Conservation (phyloP, 2,113 vertebrate genomes). For the Pogona vitticeps region DNA sequence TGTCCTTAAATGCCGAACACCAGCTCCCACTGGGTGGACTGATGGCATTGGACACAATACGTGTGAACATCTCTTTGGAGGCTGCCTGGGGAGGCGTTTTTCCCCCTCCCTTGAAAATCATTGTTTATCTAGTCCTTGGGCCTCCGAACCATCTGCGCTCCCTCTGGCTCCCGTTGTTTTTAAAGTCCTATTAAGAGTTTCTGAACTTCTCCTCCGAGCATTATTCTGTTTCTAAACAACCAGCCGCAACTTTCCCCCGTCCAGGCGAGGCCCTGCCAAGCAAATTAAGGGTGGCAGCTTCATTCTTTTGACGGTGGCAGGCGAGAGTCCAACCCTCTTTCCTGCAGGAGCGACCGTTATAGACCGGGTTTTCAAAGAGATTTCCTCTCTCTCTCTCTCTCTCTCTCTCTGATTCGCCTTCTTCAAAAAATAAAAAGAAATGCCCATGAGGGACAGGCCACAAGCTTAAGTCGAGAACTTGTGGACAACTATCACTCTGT, state of each 20-base stretch:
- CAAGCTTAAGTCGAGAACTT: constrained; percentile 13
- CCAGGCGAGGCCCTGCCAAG: constrained; percentile 19
- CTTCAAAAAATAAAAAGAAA: constrained; percentile 12
- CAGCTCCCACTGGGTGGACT: constrained; percentile 74
- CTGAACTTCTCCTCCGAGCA: constrained; percentile 76
- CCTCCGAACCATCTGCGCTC: constrained; percentile 80
- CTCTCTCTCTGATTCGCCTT: neutral
- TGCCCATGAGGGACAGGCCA: neutral
- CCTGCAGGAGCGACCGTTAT: constrained; percentile 59
- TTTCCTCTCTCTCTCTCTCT: neutral
- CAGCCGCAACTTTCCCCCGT: constrained; percentile 67
- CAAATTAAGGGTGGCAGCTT: constrained; percentile 75
- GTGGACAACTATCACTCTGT: neutral
- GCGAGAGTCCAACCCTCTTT: constrained; percentile 62
- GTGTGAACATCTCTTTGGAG: constrained; percentile 71
- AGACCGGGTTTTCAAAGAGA: constrained; percentile 49
- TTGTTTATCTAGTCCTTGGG: constrained; percentile 73
- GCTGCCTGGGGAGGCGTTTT: constrained; percentile 69
- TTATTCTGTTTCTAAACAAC: constrained; percentile 81
- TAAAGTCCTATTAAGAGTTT: constrained; percentile 83
- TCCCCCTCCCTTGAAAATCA: constrained; percentile 72
- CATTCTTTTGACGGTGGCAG: constrained; percentile 64
- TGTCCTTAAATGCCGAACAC: constrained; percentile 62
- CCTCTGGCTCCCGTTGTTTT: constrained; percentile 78
- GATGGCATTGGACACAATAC: constrained; percentile 81